Evolutionary conservation across 2,113 vertebrate genomes (phyloP).

Genomic region (Podarcis cretensis): DNA sequence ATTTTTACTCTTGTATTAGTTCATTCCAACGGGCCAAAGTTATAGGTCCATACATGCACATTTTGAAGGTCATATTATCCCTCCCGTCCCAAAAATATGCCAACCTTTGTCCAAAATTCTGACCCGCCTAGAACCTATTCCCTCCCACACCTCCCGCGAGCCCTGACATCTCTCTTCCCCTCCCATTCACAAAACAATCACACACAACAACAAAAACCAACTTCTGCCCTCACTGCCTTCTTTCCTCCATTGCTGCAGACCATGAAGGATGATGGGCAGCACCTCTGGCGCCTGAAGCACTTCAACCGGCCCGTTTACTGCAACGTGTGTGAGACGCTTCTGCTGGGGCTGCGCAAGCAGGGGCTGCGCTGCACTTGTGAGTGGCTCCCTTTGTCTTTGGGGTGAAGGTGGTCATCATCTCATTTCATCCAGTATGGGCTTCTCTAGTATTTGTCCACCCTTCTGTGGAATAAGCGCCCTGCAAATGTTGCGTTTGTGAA

Average conservation of each 20-base stretch:
- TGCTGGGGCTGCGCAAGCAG: constrained; percentile 89
- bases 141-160: too few relatives aligned
- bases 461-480: not conserved
- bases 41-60: too few relatives aligned
- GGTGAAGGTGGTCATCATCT: not conserved
- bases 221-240: not conserved
- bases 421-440: too few relatives aligned
- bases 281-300: constrained; percentile 91
- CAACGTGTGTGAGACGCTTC: constrained; percentile 85
- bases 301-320: constrained; percentile 89
- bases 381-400: constrained; percentile 44
- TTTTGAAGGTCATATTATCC: not conserved
- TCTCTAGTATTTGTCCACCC: not conserved
- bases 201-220: not conserved
- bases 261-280: constrained; percentile 87
- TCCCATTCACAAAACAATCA: not conserved
- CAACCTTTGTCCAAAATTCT: not conserved
- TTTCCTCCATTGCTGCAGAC: constrained; percentile 72
- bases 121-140: not conserved
- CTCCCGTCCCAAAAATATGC: not conserved
- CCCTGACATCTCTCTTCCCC: too few relatives aligned
- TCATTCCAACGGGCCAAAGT: not conserved
- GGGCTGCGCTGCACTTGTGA: constrained; percentile 90
- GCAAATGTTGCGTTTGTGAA: too few relatives aligned
- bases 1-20: not conserved